Evolutionary conservation across 2,113 vertebrate species (phyloP).

Genomic region (Oncorhynchus gorbuscha): DNA sequence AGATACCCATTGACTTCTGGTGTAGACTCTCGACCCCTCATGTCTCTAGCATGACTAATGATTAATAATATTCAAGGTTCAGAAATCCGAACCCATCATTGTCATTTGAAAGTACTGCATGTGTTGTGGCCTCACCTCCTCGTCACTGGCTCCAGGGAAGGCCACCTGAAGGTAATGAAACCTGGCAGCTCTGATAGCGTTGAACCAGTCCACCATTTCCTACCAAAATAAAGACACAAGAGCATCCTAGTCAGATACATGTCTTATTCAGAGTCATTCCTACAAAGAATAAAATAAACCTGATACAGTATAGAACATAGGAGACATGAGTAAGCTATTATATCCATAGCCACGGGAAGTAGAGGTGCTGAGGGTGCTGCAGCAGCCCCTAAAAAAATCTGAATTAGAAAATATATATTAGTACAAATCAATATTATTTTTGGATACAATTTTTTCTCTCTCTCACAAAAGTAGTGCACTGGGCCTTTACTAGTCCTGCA

Average conservation of each 20-base stretch:
- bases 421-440: too few species aligned
- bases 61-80: too few species aligned
- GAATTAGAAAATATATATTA: background rate
- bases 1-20: too few species aligned
- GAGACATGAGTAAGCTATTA: background rate
- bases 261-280: background rate
- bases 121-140: slow-evolving; percentile 77
- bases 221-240: slow-evolving; percentile 43
- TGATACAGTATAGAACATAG: background rate
- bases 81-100: too few species aligned
- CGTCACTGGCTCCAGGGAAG: slow-evolving; percentile 86
- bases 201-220: slow-evolving; percentile 98
- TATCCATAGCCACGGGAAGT: background rate
- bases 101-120: background rate
- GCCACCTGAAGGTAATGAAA: slow-evolving; percentile 97
- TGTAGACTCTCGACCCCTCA: too few species aligned
- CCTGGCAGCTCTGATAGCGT: slow-evolving; percentile 89
- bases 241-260: background rate
- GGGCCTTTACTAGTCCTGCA: too few species aligned
- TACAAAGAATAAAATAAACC: background rate
- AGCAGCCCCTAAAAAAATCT: background rate
- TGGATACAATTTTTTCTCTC: too few species aligned
- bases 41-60: too few species aligned
- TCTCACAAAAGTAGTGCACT: background rate
- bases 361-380: too few species aligned